Evolutionary conservation across 2,113 vertebrate species (phyloP).

Genomic region (Engraulis encrasicolus): DNA sequence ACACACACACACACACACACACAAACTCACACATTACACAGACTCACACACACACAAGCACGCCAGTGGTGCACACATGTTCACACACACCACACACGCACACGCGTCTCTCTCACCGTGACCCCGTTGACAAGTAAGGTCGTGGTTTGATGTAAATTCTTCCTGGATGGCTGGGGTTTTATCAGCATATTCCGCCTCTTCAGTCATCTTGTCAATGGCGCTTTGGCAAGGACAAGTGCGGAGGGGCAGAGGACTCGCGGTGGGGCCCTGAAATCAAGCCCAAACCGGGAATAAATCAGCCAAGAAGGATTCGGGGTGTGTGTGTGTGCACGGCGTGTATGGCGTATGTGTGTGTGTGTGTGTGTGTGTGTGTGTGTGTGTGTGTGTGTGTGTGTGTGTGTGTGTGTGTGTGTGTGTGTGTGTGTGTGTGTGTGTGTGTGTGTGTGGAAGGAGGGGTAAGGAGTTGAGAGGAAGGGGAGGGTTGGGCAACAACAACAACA

Average conservation of each 20-base stretch:
- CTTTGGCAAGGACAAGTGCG: conserved; percentile 77
- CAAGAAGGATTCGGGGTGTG: conserved; percentile 52
- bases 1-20: conserved; percentile 46
- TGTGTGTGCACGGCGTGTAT: no score
- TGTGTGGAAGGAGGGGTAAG: no score
- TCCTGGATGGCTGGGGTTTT: conserved; percentile 71
- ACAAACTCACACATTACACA: neutral
- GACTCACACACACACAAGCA: conserved; percentile 50
- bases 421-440: no score
- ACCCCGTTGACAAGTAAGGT: conserved; percentile 73
- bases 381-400: no score
- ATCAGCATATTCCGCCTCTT: conserved; percentile 79
- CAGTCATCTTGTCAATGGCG: conserved; percentile 75
- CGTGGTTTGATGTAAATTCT: conserved; percentile 72
- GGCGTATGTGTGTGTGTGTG: no score
- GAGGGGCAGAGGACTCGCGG: conserved; percentile 64
- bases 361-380: no score
- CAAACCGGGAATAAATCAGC: conserved; percentile 68
- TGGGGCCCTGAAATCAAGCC: conserved; percentile 69
- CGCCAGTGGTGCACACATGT: conserved; percentile 35
- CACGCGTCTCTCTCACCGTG: conserved; percentile 69
- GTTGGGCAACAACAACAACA: neutral
- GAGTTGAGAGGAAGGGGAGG: neutral
- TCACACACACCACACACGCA: conserved; percentile 39
- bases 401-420: no score